phyloP scores from a whole-genome alignment of 2,888 invertebrate genomes.

The Andrena haemorrhoa region DNA sequence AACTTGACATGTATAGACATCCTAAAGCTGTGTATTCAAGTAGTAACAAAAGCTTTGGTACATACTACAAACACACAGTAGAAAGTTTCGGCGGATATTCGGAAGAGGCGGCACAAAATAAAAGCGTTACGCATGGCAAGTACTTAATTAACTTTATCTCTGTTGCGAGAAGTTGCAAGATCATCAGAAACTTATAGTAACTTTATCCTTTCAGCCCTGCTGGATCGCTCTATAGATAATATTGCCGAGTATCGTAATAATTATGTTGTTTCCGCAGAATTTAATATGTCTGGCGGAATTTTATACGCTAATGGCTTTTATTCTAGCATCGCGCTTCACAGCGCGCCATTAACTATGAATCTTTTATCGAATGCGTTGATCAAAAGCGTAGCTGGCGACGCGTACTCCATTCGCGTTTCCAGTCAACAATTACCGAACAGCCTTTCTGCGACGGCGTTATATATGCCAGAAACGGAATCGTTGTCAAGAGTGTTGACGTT shows the following conservation, averaged over 20 bases:
- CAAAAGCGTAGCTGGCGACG: conserved; percentile 71
- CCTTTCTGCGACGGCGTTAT: conserved; percentile 34
- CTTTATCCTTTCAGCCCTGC: conserved; percentile 81
- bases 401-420: conserved; percentile 75
- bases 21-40: conserved; percentile 78
- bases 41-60: conserved; percentile 58
- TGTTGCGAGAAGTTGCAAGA: conserved; percentile 2
- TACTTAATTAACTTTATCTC: neutral
- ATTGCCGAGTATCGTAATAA: conserved; percentile 85
- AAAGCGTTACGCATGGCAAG: conserved; percentile 44
- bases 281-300: conserved; percentile 74
- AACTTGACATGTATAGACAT: conserved; percentile 79
- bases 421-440: conserved; percentile 76
- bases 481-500: conserved; percentile 70
- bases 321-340: conserved; percentile 86
- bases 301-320: conserved; percentile 84
- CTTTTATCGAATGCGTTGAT: conserved; percentile 85
- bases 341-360: conserved; percentile 86
- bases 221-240: conserved; percentile 81
- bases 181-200: neutral
- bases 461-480: conserved; percentile 49
- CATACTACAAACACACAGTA: conserved; percentile 69
- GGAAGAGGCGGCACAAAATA: conserved; percentile 67
- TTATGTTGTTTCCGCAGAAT: conserved; percentile 86
- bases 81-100: conserved; percentile 67